Evolutionary conservation across 2,113 vertebrate genomes (phyloP).

Genomic region (Tragelaphus buxtoni): DNA sequence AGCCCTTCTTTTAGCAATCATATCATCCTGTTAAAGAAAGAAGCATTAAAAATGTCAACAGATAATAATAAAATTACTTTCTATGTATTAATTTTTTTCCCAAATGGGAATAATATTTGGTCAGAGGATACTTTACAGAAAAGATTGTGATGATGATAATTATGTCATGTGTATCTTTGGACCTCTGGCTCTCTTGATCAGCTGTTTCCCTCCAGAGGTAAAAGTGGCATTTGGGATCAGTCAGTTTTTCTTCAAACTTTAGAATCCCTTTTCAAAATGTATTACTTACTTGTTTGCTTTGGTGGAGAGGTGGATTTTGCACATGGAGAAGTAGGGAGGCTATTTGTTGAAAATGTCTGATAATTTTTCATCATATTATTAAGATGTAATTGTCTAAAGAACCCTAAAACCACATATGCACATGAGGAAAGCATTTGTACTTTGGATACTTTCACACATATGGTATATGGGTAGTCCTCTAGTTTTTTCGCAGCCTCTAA

Average conservation of each 20-base stretch:
- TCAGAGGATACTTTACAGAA: background rate
- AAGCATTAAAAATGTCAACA: background rate
- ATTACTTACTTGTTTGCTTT: background rate
- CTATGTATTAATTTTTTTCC: background rate
- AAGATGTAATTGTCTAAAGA: background rate
- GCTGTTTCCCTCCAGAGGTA: background rate
- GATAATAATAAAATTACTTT: background rate
- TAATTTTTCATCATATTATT: background rate
- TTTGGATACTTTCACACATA: background rate
- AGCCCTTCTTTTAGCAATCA: constrained; percentile 86
- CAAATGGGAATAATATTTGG: background rate
- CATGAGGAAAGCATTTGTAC: background rate
- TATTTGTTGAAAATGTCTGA: background rate
- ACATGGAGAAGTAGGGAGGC: background rate
- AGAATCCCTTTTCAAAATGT: background rate
- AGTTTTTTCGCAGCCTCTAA: background rate
- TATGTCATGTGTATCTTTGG: background rate
- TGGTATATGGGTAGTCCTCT: background rate
- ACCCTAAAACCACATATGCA: background rate
- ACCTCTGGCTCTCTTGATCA: background rate
- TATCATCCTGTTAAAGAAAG: constrained; percentile 81
- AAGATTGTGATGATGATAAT: background rate
- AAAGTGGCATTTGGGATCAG: background rate
- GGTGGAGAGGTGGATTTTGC: background rate
- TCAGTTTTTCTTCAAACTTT: background rate